Evolutionary conservation across 1,140 invertebrate species (phyloP).

Genomic region (Antheraea pernyi): DNA sequence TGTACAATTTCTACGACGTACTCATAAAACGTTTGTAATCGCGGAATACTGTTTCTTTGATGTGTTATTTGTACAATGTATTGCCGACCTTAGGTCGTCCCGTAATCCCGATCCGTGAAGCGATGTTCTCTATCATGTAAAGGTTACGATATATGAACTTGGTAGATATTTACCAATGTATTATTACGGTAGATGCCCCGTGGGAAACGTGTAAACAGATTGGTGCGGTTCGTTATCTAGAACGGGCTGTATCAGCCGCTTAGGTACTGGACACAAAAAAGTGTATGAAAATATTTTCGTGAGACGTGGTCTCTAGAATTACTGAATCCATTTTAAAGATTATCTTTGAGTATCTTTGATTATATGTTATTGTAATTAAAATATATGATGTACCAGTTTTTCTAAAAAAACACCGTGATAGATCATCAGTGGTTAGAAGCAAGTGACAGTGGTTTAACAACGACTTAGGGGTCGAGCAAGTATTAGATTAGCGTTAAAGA

Average conservation of each 20-base stretch:
- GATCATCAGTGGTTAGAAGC: no score
- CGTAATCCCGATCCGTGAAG: neutral
- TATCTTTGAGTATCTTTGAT: no score
- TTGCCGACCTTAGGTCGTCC: neutral
- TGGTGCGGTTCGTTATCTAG: slow-evolving; percentile 39
- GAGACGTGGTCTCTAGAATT: no score
- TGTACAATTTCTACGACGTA: neutral
- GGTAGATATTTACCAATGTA: neutral
- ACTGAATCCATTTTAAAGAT: no score
- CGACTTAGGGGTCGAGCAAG: no score
- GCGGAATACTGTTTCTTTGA: neutral
- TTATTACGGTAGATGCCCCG: slow-evolving; percentile 10
- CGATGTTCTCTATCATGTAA: neutral
- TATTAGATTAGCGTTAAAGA: no score
- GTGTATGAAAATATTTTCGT: no score
- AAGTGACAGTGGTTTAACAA: no score
- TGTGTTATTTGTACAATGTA: slow-evolving; percentile 6
- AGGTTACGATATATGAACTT: slow-evolving; percentile 4
- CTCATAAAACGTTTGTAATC: neutral
- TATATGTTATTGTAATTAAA: no score
- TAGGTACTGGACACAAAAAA: slow-evolving; percentile 20
- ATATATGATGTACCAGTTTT: no score
- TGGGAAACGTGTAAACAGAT: slow-evolving; percentile 32
- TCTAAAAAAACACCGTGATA: no score
- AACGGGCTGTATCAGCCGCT: slow-evolving; percentile 32